A percentile compares a stretch with the other conserved stretches of the same genome.
phyloP scores from a whole-genome alignment of 2,797 vertebrate species.

The Antrozous pallidus region DNA sequence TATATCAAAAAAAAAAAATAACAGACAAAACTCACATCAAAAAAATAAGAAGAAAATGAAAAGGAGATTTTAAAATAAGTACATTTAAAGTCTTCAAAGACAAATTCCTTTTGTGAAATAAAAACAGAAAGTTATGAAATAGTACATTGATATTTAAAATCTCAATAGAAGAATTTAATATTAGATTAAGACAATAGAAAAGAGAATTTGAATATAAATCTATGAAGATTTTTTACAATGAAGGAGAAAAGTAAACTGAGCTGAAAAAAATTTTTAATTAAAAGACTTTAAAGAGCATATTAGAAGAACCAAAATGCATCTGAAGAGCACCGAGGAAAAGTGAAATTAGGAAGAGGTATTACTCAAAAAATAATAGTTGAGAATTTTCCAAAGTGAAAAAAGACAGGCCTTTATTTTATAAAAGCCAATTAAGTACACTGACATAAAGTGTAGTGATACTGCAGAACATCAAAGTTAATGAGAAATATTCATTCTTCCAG shows the following conservation, averaged over 20 bases:
- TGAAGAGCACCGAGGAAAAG: neutral
- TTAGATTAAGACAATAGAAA: neutral
- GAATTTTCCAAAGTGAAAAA: neutral
- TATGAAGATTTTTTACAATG: neutral
- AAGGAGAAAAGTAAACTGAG: neutral
- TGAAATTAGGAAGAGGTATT: neutral
- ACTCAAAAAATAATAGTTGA: neutral
- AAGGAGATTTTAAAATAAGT: neutral
- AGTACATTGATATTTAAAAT: neutral
- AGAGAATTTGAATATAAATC: neutral
- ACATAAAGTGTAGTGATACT: neutral
- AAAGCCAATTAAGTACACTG: neutral
- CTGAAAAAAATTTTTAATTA: neutral
- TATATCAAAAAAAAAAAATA: neutral
- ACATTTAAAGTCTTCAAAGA: constrained; percentile 9
- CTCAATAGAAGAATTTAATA: neutral
- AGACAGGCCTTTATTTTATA: neutral
- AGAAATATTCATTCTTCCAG: neutral
- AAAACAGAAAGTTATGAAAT: neutral
- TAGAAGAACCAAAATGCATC: neutral
- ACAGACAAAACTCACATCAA: neutral
- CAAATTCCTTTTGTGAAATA: neutral
- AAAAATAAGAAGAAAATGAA: neutral
- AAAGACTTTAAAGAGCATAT: neutral
- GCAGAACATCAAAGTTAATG: neutral